Percentiles rank a stretch among this genome's conserved stretches.
Conservation (phyloP, 37 sponge, comb jelly and placozoan species). For the Tethya wilhelma region DNA sequence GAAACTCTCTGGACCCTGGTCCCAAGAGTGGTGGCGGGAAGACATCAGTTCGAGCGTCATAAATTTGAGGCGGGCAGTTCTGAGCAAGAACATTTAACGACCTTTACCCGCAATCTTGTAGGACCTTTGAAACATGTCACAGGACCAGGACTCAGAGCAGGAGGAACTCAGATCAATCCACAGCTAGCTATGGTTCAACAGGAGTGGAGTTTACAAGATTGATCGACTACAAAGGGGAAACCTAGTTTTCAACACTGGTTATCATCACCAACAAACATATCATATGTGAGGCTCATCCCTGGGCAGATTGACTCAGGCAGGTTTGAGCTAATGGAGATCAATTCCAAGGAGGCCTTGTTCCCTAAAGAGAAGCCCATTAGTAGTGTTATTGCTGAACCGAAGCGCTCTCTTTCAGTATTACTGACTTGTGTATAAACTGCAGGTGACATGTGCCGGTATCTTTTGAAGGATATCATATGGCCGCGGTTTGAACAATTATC, state of each 20-base stretch:
- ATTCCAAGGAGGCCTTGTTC: background rate
- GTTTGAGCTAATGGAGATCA: slow-evolving; percentile 8
- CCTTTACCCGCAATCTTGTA: too few species aligned
- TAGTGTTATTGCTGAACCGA: background rate
- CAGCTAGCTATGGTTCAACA: background rate
- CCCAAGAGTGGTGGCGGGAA: too few species aligned
- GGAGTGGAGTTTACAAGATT: background rate
- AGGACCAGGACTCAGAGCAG: too few species aligned
- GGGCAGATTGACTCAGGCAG: slow-evolving; percentile 3
- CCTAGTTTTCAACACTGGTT: background rate
- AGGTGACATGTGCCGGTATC: background rate
- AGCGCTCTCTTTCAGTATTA: background rate
- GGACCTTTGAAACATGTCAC: too few species aligned
- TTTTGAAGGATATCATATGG: background rate
- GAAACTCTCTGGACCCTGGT: too few species aligned
- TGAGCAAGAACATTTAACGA: too few species aligned
- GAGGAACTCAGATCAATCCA: background rate
- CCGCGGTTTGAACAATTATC: background rate
- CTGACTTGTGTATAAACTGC: background rate
- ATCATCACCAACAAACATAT: slow-evolving; percentile 10
- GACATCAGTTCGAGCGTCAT: too few species aligned
- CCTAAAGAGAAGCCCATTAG: background rate
- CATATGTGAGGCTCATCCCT: slow-evolving; percentile 9
- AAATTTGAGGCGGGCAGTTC: too few species aligned
- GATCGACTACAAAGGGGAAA: slow-evolving; percentile 6